These are phyloP conservation scores for Coilia nasus DNA, from an alignment of 2,797 vertebrate species.

Conservation along the genomic window DNA sequence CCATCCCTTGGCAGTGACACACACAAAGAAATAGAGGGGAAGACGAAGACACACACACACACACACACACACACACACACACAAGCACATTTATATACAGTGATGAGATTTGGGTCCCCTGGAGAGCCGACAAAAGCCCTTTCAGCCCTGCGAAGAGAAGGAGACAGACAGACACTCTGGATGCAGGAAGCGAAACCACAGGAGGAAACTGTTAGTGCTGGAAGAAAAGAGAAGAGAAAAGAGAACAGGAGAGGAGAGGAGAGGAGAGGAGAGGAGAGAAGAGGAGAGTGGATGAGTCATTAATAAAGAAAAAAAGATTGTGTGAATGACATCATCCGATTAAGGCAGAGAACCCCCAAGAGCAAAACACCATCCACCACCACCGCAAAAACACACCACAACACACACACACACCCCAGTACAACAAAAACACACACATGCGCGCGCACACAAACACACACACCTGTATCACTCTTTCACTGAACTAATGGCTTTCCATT, in stretches of 20 bases:
- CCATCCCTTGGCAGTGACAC: slow-evolving; percentile 11
- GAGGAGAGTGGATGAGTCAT: neutral
- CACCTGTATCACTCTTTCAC: neutral
- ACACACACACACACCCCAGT: neutral
- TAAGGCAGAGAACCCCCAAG: neutral
- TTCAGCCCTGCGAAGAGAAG: neutral
- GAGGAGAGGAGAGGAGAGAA: neutral
- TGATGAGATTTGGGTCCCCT: slow-evolving; percentile 27
- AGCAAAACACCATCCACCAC: slow-evolving; percentile 31
- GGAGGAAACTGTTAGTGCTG: neutral
- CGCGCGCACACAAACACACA: neutral
- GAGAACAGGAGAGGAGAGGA: neutral
- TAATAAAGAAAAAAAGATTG: neutral
- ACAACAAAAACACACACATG: neutral
- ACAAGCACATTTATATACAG: slow-evolving; percentile 5
- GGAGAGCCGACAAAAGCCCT: slow-evolving; percentile 3
- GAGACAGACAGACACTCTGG: neutral
- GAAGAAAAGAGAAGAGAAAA: neutral
- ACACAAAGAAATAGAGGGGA: neutral
- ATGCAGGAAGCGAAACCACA: neutral
- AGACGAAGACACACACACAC: too few relatives aligned
- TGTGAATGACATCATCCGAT: neutral
- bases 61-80: too few relatives aligned
- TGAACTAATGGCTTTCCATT: neutral
- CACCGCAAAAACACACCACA: slow-evolving; percentile 42